These are phyloP conservation scores for Leptothorax acervorum DNA, from an alignment of 2,888 invertebrate species.

Conservation along the genomic window DNA sequence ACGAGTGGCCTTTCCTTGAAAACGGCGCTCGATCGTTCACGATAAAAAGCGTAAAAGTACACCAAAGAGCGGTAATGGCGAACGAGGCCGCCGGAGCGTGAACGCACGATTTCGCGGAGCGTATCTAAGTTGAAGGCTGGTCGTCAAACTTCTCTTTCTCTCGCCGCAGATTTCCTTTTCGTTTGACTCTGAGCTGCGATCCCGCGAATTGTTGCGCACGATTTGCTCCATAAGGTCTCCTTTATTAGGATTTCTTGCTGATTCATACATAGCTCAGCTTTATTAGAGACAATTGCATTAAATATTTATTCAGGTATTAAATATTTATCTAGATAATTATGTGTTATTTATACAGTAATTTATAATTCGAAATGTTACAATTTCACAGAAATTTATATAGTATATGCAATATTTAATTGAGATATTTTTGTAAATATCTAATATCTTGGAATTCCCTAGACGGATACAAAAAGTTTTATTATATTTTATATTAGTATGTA, in stretches of 20 bases:
- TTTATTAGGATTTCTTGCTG: conserved; percentile 28
- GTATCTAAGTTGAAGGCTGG: conserved; percentile 73
- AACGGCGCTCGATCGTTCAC: conserved; percentile 32
- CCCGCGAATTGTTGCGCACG: conserved; percentile 28
- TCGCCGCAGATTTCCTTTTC: conserved; percentile 35
- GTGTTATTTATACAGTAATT: not conserved
- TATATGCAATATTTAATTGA: not conserved
- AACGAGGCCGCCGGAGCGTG: conserved; percentile 34
- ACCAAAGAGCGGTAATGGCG: conserved; percentile 48
- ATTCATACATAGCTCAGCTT: not conserved
- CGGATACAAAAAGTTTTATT: not conserved
- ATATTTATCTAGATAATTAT: not conserved
- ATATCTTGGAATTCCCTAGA: not conserved
- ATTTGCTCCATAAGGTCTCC: conserved; percentile 33
- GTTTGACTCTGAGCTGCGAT: conserved; percentile 17
- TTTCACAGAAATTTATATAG: not conserved
- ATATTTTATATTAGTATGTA: not conserved
- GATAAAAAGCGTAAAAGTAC: conserved; percentile 52
- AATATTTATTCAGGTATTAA: not conserved
- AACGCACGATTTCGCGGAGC: conserved; percentile 63
- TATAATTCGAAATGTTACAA: not conserved
- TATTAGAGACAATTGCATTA: not conserved
- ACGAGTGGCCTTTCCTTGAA: conserved; percentile 45
- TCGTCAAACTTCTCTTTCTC: conserved; percentile 64
- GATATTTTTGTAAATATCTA: not conserved